Conservation (phyloP, 2,888 invertebrate genomes). For the Drosophila cognata region DNA sequence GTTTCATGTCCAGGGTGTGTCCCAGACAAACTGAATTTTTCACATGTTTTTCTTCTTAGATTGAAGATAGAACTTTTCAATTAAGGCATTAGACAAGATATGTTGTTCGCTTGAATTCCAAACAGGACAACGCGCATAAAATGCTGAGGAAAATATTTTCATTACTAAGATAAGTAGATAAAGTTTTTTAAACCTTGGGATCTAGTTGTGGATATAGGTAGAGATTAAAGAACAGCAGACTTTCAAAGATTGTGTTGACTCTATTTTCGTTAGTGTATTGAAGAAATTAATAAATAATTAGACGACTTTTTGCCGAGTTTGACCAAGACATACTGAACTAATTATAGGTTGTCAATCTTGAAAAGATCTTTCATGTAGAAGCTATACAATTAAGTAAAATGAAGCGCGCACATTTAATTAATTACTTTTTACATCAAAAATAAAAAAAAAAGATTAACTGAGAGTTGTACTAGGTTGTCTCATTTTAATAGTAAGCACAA, state of each 20-base stretch:
- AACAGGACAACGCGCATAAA: not conserved
- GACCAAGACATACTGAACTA: not conserved
- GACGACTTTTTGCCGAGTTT: not conserved
- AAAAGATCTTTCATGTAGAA: not conserved
- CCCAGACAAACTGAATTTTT: not conserved
- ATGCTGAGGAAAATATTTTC: not conserved
- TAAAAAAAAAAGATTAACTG: not conserved
- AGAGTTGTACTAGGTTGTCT: not conserved
- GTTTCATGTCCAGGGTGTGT: slow-evolving; percentile 24
- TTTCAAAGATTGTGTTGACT: not conserved
- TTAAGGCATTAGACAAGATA: not conserved
- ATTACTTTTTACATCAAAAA: not conserved
- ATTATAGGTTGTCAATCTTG: not conserved
- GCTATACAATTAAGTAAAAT: not conserved
- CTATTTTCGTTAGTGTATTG: not conserved
- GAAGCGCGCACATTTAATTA: not conserved
- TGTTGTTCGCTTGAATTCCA: not conserved
- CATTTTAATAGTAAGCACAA: not conserved
- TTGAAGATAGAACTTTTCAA: not conserved
- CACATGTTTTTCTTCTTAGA: not conserved
- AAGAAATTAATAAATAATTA: not conserved
- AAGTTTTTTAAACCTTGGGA: not conserved
- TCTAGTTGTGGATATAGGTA: not conserved
- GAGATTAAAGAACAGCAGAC: not conserved
- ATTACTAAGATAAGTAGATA: not conserved